A percentile compares a stretch with the other conserved stretches of the same genome.
These are phyloP conservation scores for Centropus unirufus DNA, from an alignment of 2,113 vertebrate genomes.

Conservation along the genomic window DNA sequence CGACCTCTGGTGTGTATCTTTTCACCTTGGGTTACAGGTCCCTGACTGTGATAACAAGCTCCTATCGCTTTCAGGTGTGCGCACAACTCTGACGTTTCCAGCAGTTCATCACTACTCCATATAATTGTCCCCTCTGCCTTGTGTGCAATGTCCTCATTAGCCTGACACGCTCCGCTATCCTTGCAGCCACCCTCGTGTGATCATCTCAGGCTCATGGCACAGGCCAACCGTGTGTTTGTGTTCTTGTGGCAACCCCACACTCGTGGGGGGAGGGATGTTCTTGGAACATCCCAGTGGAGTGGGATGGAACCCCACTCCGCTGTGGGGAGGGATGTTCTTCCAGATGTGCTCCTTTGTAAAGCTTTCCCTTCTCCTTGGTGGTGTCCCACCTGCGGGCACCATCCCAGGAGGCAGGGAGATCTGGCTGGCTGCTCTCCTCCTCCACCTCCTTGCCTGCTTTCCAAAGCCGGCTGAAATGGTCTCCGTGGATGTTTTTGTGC, in stretches of 20 bases:
- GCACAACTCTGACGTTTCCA: neutral
- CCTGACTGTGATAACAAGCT: neutral
- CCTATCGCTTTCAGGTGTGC: neutral
- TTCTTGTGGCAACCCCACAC: neutral
- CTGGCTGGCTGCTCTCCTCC: too few species aligned
- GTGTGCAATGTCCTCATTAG: neutral
- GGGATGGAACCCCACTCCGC: too few species aligned
- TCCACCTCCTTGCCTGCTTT: neutral
- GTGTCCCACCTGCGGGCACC: too few species aligned
- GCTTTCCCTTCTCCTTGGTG: neutral
- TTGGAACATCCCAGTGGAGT: too few species aligned
- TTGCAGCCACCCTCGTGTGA: neutral
- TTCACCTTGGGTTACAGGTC: neutral
- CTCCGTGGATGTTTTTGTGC: neutral
- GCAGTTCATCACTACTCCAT: neutral
- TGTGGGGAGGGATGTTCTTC: neutral
- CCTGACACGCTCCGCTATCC: neutral
- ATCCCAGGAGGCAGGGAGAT: too few species aligned
- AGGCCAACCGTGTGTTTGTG: neutral
- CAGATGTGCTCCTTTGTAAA: neutral
- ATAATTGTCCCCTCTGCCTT: neutral
- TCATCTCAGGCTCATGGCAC: accelerated
- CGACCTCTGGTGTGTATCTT: neutral
- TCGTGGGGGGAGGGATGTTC: neutral
- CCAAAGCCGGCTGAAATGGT: accelerated